Evolutionary conservation across 1,140 invertebrate species (phyloP), one percentile per base, ranked within the genome.

Genomic region (Thaumetopoea pityocampa): DNA sequence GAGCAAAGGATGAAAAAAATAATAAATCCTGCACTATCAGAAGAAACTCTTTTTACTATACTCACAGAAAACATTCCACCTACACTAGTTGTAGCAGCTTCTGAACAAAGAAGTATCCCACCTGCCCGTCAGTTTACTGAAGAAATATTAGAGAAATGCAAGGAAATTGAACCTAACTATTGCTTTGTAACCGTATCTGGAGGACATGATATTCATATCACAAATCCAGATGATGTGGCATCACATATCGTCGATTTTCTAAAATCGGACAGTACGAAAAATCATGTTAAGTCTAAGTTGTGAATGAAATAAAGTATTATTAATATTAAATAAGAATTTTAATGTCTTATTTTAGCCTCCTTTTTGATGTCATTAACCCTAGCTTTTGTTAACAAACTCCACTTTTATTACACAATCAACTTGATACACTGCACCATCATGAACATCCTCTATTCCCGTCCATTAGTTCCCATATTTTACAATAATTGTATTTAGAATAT

Each of bases 201-300:
- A 0, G 29, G 28, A 1, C 63, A 67, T 14, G 63, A 67, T 29
- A 32, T 67, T 4, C 63, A 67, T 37, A 56, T 67, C 11, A 57
- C 47, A 12, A 50, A 54, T 16, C 55, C 55, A 0, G 52, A 52
- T 8, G 10, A 28, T 7, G 17, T 40, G 1, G 34, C 22, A 0
- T 10, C 23, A 3, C 10, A 38, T 18, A 15, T 51, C 3, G 17
- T 10, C 6, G 26, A 28, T 7, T 51, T 51, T 34, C 35, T 51
- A 23, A 45, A 45, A 30, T 5, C 10, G 6, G 17, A 18, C 7
- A 19, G n/a, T n/a, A n/a, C n/a, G n/a, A n/a, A 9, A 5, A 7
- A 17, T 1, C 7, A 1, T 34, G 12, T 33, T 7, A 33, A 19
- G 22, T 26, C 19, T 10, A 43, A 34, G 19, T 24, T 43, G 14